phyloP scores from a whole-genome alignment of 2,113 vertebrate species.

The Leptodactylus fuscus region DNA sequence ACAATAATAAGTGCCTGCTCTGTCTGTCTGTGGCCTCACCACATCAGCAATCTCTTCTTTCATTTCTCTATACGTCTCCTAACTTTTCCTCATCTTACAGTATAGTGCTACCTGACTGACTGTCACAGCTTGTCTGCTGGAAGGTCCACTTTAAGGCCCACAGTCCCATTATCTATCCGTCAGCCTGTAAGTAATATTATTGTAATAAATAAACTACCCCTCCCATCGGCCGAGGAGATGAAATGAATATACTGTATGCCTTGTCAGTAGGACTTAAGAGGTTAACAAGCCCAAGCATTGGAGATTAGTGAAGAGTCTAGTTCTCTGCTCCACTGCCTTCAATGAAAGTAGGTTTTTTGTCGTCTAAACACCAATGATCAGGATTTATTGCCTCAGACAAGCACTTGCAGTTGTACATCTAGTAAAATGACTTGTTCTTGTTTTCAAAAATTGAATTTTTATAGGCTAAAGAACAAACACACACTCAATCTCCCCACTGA shows the following conservation, averaged over 20 bases:
- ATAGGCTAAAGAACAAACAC: conserved; percentile 50
- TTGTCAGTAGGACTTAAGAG: conserved; percentile 7
- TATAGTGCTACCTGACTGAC: background rate
- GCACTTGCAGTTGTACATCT: conserved; percentile 45
- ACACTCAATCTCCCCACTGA: conserved; percentile 43
- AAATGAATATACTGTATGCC: background rate
- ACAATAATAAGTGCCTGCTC: no score
- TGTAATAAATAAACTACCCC: background rate
- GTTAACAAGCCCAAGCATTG: conserved; percentile 15
- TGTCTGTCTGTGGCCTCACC: no score
- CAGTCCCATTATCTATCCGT: background rate
- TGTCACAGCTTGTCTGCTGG: background rate
- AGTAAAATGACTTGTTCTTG: conserved; percentile 54
- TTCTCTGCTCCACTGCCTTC: conserved; percentile 30
- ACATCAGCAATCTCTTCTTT: background rate
- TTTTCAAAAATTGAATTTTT: conserved; percentile 58
- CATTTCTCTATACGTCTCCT: background rate
- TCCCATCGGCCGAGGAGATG: background rate
- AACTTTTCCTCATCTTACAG: background rate
- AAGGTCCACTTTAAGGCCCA: background rate
- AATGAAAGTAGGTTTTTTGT: conserved; percentile 29
- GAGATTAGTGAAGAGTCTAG: conserved; percentile 26
- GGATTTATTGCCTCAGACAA: conserved; percentile 44
- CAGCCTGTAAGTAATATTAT: background rate
- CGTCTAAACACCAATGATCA: conserved; percentile 48